phyloP scores from a whole-genome alignment of 2,797 vertebrate species.

The Lates japonicus region DNA sequence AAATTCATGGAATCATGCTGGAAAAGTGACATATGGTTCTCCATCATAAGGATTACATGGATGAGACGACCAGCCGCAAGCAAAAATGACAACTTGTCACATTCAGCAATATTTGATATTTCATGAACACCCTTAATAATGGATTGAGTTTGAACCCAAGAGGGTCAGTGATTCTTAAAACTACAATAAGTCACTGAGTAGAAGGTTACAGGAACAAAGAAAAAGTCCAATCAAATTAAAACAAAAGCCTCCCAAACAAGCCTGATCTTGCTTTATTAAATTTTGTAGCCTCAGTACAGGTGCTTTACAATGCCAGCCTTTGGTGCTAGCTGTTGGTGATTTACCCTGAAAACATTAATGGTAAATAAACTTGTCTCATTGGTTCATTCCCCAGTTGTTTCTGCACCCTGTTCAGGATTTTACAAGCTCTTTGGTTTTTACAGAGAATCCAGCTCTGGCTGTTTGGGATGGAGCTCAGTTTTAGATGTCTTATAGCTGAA shows the following conservation, averaged over 20 bases:
- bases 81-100: neutral
- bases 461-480: constrained; percentile 5
- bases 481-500: neutral
- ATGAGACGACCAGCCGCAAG: neutral
- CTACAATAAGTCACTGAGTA: neutral
- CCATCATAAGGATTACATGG: neutral
- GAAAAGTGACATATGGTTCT: neutral
- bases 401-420: constrained; percentile 7
- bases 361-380: constrained; percentile 33
- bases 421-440: constrained; percentile 7
- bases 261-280: neutral
- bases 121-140: neutral
- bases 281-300: neutral
- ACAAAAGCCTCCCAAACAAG: neutral
- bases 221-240: neutral
- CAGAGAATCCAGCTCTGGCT: neutral
- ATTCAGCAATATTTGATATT: neutral
- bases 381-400: constrained; percentile 7
- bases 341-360: constrained; percentile 18
- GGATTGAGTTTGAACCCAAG: neutral
- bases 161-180: neutral
- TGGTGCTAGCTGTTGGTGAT: constrained; percentile 10
- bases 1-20: neutral
- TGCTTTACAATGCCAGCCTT: neutral
- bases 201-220: neutral